A percentile compares a stretch with the other conserved stretches of the same genome.
Conservation (phyloP, 2,113 vertebrate species). For the Oryzias woworae region DNA sequence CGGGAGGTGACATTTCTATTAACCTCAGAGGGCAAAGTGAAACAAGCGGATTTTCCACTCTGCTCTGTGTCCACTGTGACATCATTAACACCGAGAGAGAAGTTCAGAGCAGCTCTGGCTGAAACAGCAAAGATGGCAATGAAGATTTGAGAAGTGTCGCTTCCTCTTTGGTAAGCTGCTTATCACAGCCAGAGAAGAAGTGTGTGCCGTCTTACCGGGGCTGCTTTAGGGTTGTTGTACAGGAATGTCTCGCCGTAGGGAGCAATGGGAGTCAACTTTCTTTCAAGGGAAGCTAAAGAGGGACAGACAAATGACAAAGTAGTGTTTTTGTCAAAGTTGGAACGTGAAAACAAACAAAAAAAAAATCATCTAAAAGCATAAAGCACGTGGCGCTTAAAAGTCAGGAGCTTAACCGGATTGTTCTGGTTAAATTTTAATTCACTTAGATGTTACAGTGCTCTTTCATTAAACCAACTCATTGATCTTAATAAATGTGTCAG, state of each 20-base stretch:
- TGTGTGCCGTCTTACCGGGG: slow-evolving; percentile 75
- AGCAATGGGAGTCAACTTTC: slow-evolving; percentile 76
- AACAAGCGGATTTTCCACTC: slow-evolving; percentile 40
- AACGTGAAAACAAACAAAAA: slow-evolving; percentile 9
- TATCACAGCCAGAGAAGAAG: slow-evolving; percentile 30
- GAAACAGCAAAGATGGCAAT: slow-evolving; percentile 27
- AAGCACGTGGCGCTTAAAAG: slow-evolving; percentile 23
- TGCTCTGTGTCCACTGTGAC: slow-evolving; percentile 31
- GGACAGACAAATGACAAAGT: slow-evolving; percentile 41
- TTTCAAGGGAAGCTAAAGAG: slow-evolving; percentile 61
- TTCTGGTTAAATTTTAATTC: slow-evolving; percentile 38
- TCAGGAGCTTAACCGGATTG: slow-evolving; percentile 39
- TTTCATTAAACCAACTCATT: slow-evolving; percentile 51
- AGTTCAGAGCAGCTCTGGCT: slow-evolving; percentile 15
- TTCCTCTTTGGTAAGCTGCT: slow-evolving; percentile 52
- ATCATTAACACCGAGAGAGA: slow-evolving; percentile 22
- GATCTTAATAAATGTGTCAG: slow-evolving; percentile 46
- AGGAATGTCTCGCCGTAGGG: slow-evolving; percentile 91
- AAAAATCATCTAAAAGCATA: slow-evolving; percentile 21
- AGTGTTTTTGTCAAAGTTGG: slow-evolving; percentile 16
- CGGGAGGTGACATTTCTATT: slow-evolving; percentile 67
- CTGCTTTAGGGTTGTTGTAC: slow-evolving; percentile 73
- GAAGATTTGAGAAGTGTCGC: slow-evolving; percentile 48
- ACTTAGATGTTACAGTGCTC: slow-evolving; percentile 36
- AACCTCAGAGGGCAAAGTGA: slow-evolving; percentile 55